Conservation (phyloP, 2,797 vertebrate species). For the Phataginus tetradactyla region DNA sequence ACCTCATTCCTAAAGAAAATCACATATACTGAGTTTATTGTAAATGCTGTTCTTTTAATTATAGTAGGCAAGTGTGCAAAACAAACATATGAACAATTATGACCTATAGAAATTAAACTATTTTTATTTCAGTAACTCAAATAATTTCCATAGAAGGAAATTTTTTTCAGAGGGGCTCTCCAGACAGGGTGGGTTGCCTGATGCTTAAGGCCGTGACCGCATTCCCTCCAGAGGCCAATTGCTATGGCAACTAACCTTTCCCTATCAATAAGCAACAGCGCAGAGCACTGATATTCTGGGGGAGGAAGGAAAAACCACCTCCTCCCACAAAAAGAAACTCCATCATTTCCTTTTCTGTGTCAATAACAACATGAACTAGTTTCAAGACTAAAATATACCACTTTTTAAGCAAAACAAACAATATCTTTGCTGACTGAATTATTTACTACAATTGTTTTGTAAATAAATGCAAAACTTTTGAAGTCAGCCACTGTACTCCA, state of each 20-base stretch:
- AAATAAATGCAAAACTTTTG: conserved; percentile 50
- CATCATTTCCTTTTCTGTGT: not conserved
- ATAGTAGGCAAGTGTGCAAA: not conserved
- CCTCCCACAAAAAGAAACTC: not conserved
- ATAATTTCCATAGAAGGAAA: conserved; percentile 50
- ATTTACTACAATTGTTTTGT: conserved; percentile 44
- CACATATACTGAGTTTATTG: not conserved
- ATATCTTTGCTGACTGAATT: conserved; percentile 1
- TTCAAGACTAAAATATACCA: conserved; percentile 20
- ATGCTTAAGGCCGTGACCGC: conserved; percentile 5
- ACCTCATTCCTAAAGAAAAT: conserved; percentile 2
- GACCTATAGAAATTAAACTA: conserved; percentile 49
- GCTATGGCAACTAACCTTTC: conserved; percentile 57
- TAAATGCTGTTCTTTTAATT: conserved; percentile 30
- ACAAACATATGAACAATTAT: not conserved
- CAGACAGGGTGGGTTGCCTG: conserved; percentile 3
- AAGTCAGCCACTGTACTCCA: not conserved
- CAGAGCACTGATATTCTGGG: conserved; percentile 10
- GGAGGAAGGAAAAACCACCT: too few species aligned
- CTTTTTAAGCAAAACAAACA: conserved; percentile 25
- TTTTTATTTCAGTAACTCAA: conserved; percentile 54
- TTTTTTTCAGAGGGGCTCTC: conserved; percentile 49
- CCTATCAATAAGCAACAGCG: not conserved
- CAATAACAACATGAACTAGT: conserved; percentile 2
- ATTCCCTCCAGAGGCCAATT: conserved; percentile 52